Base-by-base conservation (phyloP, 2,888 invertebrate genomes). In the Prosapia bicincta region DNA sequence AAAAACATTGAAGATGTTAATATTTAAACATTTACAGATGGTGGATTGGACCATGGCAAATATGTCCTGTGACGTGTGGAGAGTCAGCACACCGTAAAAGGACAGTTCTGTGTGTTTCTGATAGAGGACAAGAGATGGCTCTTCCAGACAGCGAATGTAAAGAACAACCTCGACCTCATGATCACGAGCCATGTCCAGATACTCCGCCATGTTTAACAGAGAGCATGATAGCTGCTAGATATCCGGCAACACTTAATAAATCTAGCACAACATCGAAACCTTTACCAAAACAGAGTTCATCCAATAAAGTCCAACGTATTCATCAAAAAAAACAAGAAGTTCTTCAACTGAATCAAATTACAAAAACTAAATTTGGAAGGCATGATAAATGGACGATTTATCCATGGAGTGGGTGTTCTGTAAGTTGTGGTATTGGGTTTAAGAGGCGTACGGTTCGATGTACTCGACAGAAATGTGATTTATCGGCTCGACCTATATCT, bases 31-130 rank as follows among this genome's bases (percentile, higher is more conserved):
- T 65, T 70, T 78, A n/a, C 77, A 86, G 86, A 79, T 96, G 96
- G 96, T 95, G 94, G 93, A 88, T 90, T 26, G 95, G 95, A 0
- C 90, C 92, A 0, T 97, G 96, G 96, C 93, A 93, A 82, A 89
- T 91, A 76, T 96, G 96, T 84, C 90, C 92, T 5, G 89, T 90
- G 0, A 90, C 90, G 0, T 93, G 93, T 82, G 88, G 86, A 54
- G 81, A 83, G 5, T 85, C 66, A 9, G 80, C 72, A 1, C 77
- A 81, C 10, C 84, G 84, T 66, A 83, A 82, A 20, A 80, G 86
- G 7, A 85, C 85, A 0, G 85, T 86, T 24, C 83, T 86, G 68
- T 86, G 86, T 80, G 84, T 86, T 3, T 82, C 85, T 3, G 75
- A 78, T 23, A 10, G 84, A 84, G 72, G 72, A 23, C 72, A 75